Evolutionary conservation across 2,888 invertebrate species (phyloP).

Genomic region (Leucophora obtusa): DNA sequence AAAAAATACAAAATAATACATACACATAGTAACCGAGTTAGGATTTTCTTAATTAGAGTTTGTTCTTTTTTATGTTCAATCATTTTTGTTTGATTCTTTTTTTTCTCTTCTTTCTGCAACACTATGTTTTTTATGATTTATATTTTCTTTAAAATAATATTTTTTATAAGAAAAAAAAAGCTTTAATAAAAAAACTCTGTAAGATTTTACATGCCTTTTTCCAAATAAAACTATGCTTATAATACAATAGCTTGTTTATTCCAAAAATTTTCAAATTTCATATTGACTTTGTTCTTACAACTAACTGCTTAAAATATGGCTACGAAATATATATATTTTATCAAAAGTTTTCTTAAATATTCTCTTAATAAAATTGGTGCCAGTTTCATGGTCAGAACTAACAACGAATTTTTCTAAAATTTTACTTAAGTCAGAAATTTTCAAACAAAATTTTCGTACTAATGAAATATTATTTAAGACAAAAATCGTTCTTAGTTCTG

Average conservation of each 20-base stretch:
- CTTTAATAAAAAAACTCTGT: slow-evolving; percentile 5
- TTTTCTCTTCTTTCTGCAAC: slow-evolving; percentile 21
- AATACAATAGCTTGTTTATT: not conserved
- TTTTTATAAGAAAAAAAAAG: not conserved
- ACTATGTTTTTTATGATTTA: slow-evolving; percentile 25
- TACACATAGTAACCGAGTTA: not conserved
- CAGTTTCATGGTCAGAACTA: too few species aligned
- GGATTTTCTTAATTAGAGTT: slow-evolving; percentile 24
- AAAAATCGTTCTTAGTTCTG: too few species aligned
- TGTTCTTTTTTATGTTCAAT: slow-evolving; percentile 5
- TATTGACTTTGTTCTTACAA: not conserved
- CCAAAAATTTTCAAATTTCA: not conserved
- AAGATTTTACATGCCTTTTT: not conserved
- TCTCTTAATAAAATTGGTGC: not conserved
- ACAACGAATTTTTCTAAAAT: too few species aligned
- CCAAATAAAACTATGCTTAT: not conserved
- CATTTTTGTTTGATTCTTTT: not conserved
- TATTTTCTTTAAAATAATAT: not conserved
- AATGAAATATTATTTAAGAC: too few species aligned
- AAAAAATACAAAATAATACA: not conserved
- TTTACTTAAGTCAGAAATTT: too few species aligned
- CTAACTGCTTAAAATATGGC: not conserved
- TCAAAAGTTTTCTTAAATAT: not conserved
- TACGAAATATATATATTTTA: not conserved
- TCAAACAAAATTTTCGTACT: too few species aligned